Evolutionary conservation across 1,140 invertebrate species (phyloP).

Genomic region (Lysiphlebus fabarum): DNA sequence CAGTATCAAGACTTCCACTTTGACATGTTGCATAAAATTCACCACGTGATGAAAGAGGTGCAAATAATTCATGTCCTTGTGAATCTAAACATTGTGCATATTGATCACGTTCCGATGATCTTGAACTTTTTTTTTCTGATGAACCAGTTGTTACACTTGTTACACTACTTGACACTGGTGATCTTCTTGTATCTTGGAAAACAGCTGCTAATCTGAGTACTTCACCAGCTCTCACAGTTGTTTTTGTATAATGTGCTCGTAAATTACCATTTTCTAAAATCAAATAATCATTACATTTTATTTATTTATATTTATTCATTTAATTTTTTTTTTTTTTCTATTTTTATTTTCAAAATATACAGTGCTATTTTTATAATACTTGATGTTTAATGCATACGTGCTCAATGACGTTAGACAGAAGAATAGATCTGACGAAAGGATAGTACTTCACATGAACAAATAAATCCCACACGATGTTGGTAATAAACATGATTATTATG

Average conservation of each 20-base stretch:
- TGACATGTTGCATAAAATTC: constrained; percentile 53
- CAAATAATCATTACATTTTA: constrained; percentile 19
- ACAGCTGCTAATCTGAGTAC: constrained; percentile 52
- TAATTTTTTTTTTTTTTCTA: no score
- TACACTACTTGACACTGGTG: constrained; percentile 36
- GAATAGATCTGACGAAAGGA: no score
- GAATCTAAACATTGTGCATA: constrained; percentile 56
- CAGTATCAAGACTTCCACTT: constrained; percentile 48
- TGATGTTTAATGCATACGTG: no score
- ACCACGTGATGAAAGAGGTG: constrained; percentile 45
- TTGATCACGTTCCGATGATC: constrained; percentile 50
- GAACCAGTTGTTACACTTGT: constrained; percentile 35
- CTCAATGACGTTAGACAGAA: no score
- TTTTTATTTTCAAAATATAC: no score
- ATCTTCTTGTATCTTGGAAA: constrained; percentile 52
- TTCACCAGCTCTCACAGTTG: constrained; percentile 49
- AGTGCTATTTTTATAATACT: no score
- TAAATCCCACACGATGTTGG: no score
- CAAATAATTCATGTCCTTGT: constrained; percentile 49
- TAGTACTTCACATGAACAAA: no score
- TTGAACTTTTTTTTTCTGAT: constrained; percentile 48
- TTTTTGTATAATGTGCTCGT: constrained; percentile 53
- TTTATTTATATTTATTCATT: neutral
- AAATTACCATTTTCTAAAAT: constrained; percentile 49
- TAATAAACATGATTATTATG: no score